Percentiles rank a stretch among this genome's conserved stretches.
These are phyloP conservation scores for Tyto alba DNA, from an alignment of 2,113 vertebrate genomes.

Conservation along the genomic window DNA sequence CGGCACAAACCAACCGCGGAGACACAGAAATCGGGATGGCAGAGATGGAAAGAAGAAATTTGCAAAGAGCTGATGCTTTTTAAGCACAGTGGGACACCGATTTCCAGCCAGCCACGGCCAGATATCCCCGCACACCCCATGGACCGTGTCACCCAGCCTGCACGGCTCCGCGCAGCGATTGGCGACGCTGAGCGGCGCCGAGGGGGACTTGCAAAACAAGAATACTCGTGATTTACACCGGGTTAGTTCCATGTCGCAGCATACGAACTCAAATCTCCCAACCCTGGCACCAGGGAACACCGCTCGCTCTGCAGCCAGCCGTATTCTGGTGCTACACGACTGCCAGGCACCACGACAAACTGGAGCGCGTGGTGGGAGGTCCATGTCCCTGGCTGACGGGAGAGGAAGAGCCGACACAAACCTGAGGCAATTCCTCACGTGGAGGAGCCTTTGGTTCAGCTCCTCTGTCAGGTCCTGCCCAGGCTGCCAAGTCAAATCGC, in stretches of 20 bases:
- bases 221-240: rapidly evolving
- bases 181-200: rapidly evolving
- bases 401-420: background rate
- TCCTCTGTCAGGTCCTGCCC: background rate
- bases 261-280: no score
- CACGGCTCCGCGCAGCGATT: rapidly evolving
- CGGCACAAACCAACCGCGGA: rapidly evolving
- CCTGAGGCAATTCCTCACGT: background rate
- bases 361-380: rapidly evolving
- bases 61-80: background rate
- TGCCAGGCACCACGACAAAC: rapidly evolving
- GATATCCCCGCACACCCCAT: rapidly evolving
- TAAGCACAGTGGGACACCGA: rapidly evolving
- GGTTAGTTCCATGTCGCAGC: rapidly evolving
- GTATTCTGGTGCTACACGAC: background rate
- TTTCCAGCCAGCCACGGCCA: background rate
- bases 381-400: no score
- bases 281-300: rapidly evolving
- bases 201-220: background rate
- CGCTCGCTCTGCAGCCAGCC: rapidly evolving
- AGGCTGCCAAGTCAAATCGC: background rate
- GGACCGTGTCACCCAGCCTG: rapidly evolving
- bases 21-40: background rate
- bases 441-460: background rate
- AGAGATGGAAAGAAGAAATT: rapidly evolving